Conservation (phyloP, 2,888 invertebrate species). For the Drosophila bunnanda region DNA sequence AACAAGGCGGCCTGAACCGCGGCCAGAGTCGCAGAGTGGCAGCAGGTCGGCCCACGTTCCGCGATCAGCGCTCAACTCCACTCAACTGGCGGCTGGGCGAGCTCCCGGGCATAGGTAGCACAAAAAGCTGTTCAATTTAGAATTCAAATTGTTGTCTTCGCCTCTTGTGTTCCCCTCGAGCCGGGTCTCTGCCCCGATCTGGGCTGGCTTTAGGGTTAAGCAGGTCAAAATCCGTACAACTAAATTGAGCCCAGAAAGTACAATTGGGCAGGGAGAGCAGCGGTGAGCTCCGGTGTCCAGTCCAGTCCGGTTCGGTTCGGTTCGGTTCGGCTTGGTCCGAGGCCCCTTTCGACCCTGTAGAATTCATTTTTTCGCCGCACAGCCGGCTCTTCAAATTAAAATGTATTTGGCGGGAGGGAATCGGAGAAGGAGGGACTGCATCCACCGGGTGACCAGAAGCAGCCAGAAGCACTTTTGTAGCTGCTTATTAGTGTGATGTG, state of each 20-base stretch:
- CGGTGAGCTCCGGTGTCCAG: constrained; percentile 14
- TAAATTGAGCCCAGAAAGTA: constrained; percentile 83
- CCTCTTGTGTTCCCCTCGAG: constrained; percentile 51
- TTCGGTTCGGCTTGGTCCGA: constrained; percentile 1
- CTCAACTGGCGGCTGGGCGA: constrained; percentile 46
- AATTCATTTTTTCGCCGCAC: constrained; percentile 57
- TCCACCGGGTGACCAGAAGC: constrained; percentile 72
- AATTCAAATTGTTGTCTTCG: constrained; percentile 82
- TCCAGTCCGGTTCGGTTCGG: constrained; percentile 12
- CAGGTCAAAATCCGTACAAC: constrained; percentile 84
- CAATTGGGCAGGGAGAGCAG: constrained; percentile 66
- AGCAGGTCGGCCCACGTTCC: constrained; percentile 79
- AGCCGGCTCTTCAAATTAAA: constrained; percentile 68
- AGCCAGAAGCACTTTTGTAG: constrained; percentile 80
- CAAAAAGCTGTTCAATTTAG: constrained; percentile 82
- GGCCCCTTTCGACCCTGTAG: constrained; percentile 41
- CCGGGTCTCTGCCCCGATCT: not conserved
- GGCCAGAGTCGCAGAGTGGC: constrained; percentile 64
- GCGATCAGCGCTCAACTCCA: constrained; percentile 40
- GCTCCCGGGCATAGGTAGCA: constrained; percentile 80
- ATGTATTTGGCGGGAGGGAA: constrained; percentile 64
- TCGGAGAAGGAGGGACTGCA: constrained; percentile 6
- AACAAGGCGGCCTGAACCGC: constrained; percentile 39
- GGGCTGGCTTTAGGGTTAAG: constrained; percentile 76
- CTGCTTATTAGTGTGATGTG: constrained; percentile 77